Conservation (phyloP, 1,140 invertebrate genomes). For the Cotesia glomerata region DNA sequence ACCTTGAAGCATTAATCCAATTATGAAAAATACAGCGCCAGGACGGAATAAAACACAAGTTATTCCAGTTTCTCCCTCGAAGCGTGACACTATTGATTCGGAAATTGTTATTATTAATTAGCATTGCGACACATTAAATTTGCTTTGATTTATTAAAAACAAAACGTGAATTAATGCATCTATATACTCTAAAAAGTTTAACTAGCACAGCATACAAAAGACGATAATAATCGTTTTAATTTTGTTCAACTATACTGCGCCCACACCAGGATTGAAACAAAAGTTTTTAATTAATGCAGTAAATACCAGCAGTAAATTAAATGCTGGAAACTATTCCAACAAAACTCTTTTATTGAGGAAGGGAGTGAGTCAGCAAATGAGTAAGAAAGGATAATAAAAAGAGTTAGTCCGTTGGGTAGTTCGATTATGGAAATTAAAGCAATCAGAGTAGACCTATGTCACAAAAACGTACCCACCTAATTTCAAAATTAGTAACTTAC, state of each 20-base stretch:
- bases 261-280: constrained; percentile 35
- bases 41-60: too few relatives aligned
- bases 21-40: too few relatives aligned
- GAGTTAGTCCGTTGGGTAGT: constrained; percentile 8
- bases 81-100: too few relatives aligned
- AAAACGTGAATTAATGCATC: not conserved
- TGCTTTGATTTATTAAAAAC: not conserved
- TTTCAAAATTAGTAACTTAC: constrained; percentile 23
- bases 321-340: not conserved
- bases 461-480: constrained; percentile 5
- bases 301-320: constrained; percentile 30
- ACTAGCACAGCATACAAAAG: not conserved
- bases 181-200: not conserved
- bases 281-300: constrained; percentile 45
- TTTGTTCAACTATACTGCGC: not conserved
- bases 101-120: too few relatives aligned
- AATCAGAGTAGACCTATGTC: constrained; percentile 22
- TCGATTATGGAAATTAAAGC: constrained; percentile 39
- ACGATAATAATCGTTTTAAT: not conserved
- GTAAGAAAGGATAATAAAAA: too few relatives aligned
- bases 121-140: too few relatives aligned
- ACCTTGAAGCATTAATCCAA: too few relatives aligned
- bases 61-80: too few relatives aligned
- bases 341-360: not conserved
- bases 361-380: too few relatives aligned